Conservation (phyloP, 2,797 vertebrate species). For the Cynodonichthys magdalenae region DNA sequence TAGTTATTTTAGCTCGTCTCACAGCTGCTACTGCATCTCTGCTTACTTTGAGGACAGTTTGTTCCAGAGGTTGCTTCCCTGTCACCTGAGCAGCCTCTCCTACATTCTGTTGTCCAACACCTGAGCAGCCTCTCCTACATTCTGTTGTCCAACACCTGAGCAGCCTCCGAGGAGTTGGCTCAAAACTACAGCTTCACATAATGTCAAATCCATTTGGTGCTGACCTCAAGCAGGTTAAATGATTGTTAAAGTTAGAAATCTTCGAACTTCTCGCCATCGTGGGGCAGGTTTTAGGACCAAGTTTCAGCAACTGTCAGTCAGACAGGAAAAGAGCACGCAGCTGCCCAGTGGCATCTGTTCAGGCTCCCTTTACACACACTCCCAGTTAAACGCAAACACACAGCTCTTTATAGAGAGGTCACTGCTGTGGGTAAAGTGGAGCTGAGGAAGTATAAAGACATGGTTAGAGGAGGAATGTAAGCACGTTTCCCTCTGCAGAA, state of each 20-base stretch:
- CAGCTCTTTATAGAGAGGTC: slow-evolving; percentile 58
- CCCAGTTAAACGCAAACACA: slow-evolving; percentile 25
- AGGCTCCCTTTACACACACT: slow-evolving; percentile 54
- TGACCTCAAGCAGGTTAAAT: background rate
- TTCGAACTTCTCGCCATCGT: background rate
- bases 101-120: slow-evolving; percentile 4
- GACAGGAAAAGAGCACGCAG: slow-evolving; percentile 79
- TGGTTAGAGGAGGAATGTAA: background rate
- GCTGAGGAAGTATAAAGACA: slow-evolving; percentile 21
- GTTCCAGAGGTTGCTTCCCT: slow-evolving; percentile 22
- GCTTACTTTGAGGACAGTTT: slow-evolving; percentile 33
- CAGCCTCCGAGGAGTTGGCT: slow-evolving; percentile 1
- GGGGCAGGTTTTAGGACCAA: slow-evolving; percentile 46
- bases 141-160: background rate
- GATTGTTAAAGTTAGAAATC: background rate
- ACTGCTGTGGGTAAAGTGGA: slow-evolving; percentile 25
- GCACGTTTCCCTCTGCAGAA: slow-evolving; percentile 34
- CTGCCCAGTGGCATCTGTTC: slow-evolving; percentile 70
- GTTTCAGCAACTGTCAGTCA: slow-evolving; percentile 68
- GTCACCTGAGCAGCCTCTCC: slow-evolving; percentile 19
- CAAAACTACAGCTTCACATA: background rate
- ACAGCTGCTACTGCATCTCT: background rate
- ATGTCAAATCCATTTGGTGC: background rate
- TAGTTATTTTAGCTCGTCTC: background rate
- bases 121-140: slow-evolving; percentile 9